A percentile compares a stretch with the other conserved stretches of the same genome.
Evolutionary conservation across 1,140 invertebrate species (phyloP).

Genomic region (Drosophila bipectinata): DNA sequence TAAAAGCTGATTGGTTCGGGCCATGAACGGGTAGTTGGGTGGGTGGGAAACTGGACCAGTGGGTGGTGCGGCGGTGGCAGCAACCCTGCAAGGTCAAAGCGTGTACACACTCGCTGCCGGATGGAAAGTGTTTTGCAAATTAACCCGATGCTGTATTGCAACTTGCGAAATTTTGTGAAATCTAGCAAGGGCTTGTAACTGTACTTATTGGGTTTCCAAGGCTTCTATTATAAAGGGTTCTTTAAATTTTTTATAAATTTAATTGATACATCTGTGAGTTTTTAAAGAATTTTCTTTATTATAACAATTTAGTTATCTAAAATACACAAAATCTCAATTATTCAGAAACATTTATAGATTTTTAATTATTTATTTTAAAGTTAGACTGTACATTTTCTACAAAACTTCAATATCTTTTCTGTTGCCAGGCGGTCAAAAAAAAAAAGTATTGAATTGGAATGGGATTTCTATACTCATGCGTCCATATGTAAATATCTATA

Average conservation of each 20-base stretch:
- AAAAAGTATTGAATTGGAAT: conserved; percentile 21
- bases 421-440: conserved; percentile 21
- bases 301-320: not conserved
- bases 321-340: too few species aligned
- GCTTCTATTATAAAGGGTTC: not conserved
- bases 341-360: too few species aligned
- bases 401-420: not conserved
- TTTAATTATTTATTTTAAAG: not conserved
- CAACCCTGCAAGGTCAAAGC: conserved; percentile 43
- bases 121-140: conserved; percentile 12
- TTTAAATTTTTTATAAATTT: not conserved
- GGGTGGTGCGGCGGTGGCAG: conserved; percentile 15
- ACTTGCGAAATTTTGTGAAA: conserved; percentile 3
- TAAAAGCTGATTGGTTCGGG: conserved; percentile 21
- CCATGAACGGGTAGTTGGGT: conserved; percentile 13
- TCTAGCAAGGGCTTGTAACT: not conserved
- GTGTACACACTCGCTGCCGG: conserved; percentile 27
- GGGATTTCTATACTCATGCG: conserved; percentile 8
- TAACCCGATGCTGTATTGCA: conserved; percentile 13
- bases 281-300: not conserved
- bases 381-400: not conserved
- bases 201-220: not conserved
- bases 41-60: conserved; percentile 1
- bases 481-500: not conserved
- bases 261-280: not conserved